Percentiles rank a stretch among this genome's conserved stretches.
phyloP scores from a whole-genome alignment of 1,140 invertebrate genomes.

The Trichonephila inaurata region DNA sequence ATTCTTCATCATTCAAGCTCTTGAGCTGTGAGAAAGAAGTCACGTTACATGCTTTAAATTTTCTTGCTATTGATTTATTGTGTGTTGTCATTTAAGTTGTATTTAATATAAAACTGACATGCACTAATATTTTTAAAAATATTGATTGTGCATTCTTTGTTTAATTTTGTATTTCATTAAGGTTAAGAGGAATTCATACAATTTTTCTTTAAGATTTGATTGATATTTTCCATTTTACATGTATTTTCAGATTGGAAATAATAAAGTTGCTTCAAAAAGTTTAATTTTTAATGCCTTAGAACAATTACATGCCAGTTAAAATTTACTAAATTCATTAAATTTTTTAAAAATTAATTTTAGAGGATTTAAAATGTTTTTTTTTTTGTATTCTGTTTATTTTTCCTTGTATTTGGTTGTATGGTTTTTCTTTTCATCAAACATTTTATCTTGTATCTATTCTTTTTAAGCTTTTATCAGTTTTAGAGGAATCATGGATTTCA shows the following conservation, averaged over 20 bases:
- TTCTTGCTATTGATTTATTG: background rate
- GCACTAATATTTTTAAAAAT: background rate
- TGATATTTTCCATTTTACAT: too few relatives aligned
- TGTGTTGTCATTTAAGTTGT: background rate
- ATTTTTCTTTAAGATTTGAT: too few relatives aligned
- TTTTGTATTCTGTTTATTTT: background rate
- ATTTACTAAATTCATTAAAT: too few relatives aligned
- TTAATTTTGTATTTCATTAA: background rate
- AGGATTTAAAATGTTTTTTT: too few relatives aligned
- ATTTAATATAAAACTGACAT: background rate
- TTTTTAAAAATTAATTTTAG: too few relatives aligned
- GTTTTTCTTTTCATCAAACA: too few relatives aligned
- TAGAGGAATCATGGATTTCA: background rate
- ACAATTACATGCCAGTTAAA: too few relatives aligned
- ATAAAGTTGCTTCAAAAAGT: too few relatives aligned
- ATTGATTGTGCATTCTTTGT: background rate
- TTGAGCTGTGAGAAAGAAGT: background rate
- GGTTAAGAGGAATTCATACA: too few relatives aligned
- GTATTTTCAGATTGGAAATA: too few relatives aligned
- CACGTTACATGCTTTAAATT: background rate
- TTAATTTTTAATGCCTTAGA: too few relatives aligned
- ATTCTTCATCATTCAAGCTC: background rate
- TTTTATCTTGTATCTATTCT: background rate
- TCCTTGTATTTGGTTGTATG: background rate
- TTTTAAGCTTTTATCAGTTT: background rate